phyloP scores from a whole-genome alignment of 2,797 vertebrate species.

The Meda fulgida region DNA sequence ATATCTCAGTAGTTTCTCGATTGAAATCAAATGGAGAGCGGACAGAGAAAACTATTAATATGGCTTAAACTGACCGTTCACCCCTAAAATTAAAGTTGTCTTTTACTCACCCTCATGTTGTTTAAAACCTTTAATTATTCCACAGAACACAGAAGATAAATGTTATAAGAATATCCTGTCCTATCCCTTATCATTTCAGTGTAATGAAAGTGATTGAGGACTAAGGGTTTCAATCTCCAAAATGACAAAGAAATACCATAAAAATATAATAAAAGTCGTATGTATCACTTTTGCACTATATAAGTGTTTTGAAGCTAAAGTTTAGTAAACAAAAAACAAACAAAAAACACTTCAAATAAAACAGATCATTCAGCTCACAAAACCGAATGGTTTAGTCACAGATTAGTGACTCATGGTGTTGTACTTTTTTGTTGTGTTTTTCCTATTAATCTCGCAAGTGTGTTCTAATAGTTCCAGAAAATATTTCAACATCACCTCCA shows the following conservation, averaged over 20 bases:
- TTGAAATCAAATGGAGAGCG: neutral
- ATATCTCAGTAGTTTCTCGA: neutral
- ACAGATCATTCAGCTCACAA: too few species aligned
- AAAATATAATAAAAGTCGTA: neutral
- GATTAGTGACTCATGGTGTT: too few species aligned
- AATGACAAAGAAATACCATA: neutral
- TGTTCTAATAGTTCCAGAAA: too few species aligned
- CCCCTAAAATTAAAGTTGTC: neutral
- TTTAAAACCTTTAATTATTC: neutral
- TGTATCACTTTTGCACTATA: neutral
- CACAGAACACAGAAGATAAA: neutral
- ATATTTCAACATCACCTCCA: neutral
- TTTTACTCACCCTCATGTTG: neutral
- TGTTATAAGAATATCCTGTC: neutral
- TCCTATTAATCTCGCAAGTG: too few species aligned
- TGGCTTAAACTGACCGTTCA: neutral
- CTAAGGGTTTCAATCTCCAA: neutral
- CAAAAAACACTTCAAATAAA: too few species aligned
- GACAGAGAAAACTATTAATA: neutral
- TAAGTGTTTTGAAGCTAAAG: neutral
- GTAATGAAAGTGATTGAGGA: neutral
- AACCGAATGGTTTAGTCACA: too few species aligned
- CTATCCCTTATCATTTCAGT: neutral
- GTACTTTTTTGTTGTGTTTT: too few species aligned
- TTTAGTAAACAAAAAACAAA: too few species aligned